A percentile compares a stretch with the other conserved stretches of the same genome.
These are phyloP conservation scores for Shargacucullia verbasci DNA, from an alignment of 2,888 invertebrate genomes.

Conservation along the genomic window DNA sequence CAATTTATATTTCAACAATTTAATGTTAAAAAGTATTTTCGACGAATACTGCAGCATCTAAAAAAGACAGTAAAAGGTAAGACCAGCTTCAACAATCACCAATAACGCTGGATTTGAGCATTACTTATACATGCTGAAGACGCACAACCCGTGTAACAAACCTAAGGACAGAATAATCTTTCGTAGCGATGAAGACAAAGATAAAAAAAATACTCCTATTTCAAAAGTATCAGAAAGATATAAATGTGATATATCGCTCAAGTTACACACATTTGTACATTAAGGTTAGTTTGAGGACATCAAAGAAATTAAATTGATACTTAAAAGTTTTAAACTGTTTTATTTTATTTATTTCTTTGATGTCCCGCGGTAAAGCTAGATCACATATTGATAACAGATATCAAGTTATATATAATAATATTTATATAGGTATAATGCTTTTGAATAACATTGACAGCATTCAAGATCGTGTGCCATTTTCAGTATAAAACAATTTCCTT, in stretches of 20 bases:
- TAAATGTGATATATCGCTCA: slow-evolving; percentile 33
- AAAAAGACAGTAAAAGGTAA: slow-evolving; percentile 36
- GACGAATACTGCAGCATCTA: slow-evolving; percentile 42
- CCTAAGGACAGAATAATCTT: slow-evolving; percentile 38
- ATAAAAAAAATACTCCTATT: slow-evolving; percentile 15
- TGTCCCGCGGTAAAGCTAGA: slow-evolving; percentile 55
- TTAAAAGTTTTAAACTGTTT: background rate
- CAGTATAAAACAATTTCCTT: slow-evolving; percentile 48
- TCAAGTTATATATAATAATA: slow-evolving; percentile 54
- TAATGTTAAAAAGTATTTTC: slow-evolving; percentile 29
- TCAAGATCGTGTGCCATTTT: slow-evolving; percentile 71
- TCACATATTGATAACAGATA: slow-evolving; percentile 58
- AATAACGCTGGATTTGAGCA: slow-evolving; percentile 13
- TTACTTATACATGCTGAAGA: slow-evolving; percentile 48
- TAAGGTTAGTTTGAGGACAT: slow-evolving; percentile 43
- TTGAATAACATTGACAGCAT: slow-evolving; percentile 71
- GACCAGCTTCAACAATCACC: slow-evolving; percentile 13
- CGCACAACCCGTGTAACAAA: slow-evolving; percentile 50
- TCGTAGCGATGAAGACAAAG: slow-evolving; percentile 23
- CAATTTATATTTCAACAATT: slow-evolving; percentile 57
- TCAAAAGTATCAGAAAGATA: slow-evolving; percentile 21
- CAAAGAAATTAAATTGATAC: slow-evolving; percentile 30
- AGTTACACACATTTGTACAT: slow-evolving; percentile 54
- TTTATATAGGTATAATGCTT: slow-evolving; percentile 37
- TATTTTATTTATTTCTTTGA: slow-evolving; percentile 53